Conservation (phyloP, 2,113 vertebrate species). For the Larimichthys polyactis region DNA sequence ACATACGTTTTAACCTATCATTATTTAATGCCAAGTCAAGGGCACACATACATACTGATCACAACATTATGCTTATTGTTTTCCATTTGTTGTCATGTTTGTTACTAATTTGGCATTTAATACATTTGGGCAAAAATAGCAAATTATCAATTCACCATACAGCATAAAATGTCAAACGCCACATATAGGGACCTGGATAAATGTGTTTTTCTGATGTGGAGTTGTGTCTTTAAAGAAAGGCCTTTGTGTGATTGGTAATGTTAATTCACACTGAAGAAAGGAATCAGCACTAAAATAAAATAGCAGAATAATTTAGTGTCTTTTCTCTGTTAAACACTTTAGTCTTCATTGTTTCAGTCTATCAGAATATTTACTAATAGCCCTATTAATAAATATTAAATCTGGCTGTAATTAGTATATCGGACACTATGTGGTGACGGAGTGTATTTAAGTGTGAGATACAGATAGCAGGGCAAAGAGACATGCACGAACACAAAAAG, state of each 20-base stretch:
- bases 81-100: neutral
- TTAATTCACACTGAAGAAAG: conserved; percentile 5
- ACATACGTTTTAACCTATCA: conserved; percentile 31
- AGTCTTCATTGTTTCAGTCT: conserved; percentile 16
- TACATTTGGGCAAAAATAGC: neutral
- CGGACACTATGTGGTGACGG: conserved; percentile 11
- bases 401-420: conserved; percentile 35
- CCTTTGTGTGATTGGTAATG: neutral
- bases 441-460: conserved; percentile 7
- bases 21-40: conserved; percentile 49
- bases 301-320: conserved; percentile 13
- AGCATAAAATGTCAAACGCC: neutral
- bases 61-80: neutral
- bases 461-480: neutral
- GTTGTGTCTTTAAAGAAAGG: neutral
- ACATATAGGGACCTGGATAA: neutral
- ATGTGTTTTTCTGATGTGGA: neutral
- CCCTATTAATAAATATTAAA: conserved; percentile 61
- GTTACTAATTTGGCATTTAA: neutral
- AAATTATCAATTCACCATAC: neutral
- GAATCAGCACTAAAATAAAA: conserved; percentile 28
- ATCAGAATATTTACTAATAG: conserved; percentile 54
- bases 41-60: neutral
- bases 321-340: conserved; percentile 24
- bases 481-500: neutral